These are phyloP conservation scores for Ariolimax columbianus DNA, from an alignment of 2,888 invertebrate genomes.

Conservation along the genomic window DNA sequence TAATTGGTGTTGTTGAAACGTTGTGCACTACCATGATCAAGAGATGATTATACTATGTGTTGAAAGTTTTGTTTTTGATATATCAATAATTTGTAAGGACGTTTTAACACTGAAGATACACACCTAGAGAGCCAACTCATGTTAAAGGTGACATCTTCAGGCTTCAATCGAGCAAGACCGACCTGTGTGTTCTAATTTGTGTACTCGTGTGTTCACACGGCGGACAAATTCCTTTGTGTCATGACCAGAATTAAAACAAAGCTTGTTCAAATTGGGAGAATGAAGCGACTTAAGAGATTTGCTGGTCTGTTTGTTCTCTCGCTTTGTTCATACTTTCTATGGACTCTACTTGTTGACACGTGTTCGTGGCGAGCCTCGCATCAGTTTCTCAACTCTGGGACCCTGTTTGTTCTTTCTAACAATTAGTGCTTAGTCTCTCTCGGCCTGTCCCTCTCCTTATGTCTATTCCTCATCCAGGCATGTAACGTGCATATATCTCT, in stretches of 20 bases:
- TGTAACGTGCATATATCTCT: too few species aligned
- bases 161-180: too few species aligned
- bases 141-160: too few species aligned
- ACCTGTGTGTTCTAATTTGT: not conserved
- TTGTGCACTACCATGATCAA: too few species aligned
- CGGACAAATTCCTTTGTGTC: constrained; percentile 3
- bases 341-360: not conserved
- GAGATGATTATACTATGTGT: too few species aligned
- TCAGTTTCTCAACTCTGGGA: not conserved
- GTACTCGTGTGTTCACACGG: not conserved
- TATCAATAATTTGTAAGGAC: too few species aligned
- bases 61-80: too few species aligned
- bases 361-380: not conserved
- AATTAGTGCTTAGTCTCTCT: not conserved
- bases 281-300: not conserved
- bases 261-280: constrained; percentile 15
- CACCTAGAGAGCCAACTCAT: too few species aligned
- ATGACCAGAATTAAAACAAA: not conserved
- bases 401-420: not conserved
- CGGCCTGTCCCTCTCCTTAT: too few species aligned
- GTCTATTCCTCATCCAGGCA: too few species aligned
- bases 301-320: not conserved
- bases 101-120: too few species aligned
- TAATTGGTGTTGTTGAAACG: too few species aligned
- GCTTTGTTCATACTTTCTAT: not conserved